phyloP scores from a whole-genome alignment of 1,140 invertebrate species.

The Batillaria attramentaria region DNA sequence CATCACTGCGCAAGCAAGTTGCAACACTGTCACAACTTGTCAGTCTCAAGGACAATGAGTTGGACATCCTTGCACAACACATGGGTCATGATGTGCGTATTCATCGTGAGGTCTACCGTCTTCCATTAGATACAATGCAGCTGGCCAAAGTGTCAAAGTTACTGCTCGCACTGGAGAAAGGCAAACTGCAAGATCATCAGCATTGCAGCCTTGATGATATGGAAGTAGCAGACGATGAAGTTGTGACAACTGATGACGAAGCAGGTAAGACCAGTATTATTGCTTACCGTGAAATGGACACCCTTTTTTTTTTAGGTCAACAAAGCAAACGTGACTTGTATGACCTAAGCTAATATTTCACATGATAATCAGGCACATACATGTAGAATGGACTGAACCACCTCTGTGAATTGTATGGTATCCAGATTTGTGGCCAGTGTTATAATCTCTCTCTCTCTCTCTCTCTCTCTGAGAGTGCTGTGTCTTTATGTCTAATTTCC shows the following conservation, averaged over 20 bases:
- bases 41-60: slow-evolving; percentile 40
- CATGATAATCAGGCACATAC: no score
- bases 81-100: slow-evolving; percentile 54
- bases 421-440: no score
- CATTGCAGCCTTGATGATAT: slow-evolving; percentile 11
- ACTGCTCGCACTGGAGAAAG: slow-evolving; percentile 30
- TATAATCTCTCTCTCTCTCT: no score
- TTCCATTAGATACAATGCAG: slow-evolving; percentile 48
- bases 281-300: no score
- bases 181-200: slow-evolving; percentile 6
- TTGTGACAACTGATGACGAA: not conserved
- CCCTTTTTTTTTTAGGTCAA: no score
- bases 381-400: no score
- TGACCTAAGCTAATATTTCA: no score
- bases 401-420: no score
- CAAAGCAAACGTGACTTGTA: no score
- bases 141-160: slow-evolving; percentile 52
- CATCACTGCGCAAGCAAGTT: slow-evolving; percentile 58
- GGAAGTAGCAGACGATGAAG: not conserved
- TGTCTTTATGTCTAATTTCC: no score
- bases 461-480: no score
- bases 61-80: slow-evolving; percentile 48
- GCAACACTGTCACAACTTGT: slow-evolving; percentile 41
- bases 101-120: slow-evolving; percentile 51
- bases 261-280: not conserved